These are phyloP conservation scores for Cyanocitta stelleri DNA, from an alignment of 2,113 vertebrate genomes.

Conservation along the genomic window DNA sequence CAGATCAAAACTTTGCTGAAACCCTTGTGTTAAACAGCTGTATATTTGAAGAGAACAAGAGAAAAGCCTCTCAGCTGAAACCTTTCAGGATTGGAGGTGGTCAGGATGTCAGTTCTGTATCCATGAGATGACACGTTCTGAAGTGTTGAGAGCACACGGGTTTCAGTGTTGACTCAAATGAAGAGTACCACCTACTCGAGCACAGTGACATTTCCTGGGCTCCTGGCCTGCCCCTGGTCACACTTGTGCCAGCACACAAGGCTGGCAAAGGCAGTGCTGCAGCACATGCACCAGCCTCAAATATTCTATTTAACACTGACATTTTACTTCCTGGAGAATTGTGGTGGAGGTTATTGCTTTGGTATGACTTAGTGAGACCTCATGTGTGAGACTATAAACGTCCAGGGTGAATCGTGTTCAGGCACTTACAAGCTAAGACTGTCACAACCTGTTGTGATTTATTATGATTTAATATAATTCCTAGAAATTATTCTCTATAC, in stretches of 20 bases:
- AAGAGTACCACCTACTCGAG: constrained; percentile 1
- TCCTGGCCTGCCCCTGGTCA: background rate
- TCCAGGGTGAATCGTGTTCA: background rate
- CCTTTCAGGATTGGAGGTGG: background rate
- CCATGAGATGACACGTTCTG: background rate
- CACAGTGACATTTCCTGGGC: constrained; percentile 1
- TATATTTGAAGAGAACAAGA: background rate
- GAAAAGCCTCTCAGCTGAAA: background rate
- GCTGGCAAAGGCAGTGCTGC: background rate
- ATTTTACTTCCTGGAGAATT: background rate
- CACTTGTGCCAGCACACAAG: fast-evolving
- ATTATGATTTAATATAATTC: background rate
- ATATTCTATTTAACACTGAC: background rate
- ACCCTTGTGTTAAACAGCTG: background rate
- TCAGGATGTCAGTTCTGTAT: background rate
- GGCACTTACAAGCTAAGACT: background rate
- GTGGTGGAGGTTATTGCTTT: background rate
- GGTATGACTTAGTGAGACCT: background rate
- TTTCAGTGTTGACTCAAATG: constrained; percentile 51
- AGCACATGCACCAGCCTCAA: background rate
- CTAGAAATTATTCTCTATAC: background rate
- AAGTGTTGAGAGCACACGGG: background rate
- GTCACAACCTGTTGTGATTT: constrained; percentile 10
- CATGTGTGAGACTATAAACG: background rate
- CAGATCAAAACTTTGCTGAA: background rate